These are phyloP conservation scores for Troides oblongomaculatus DNA, from an alignment of 2,888 invertebrate genomes.

Conservation along the genomic window DNA sequence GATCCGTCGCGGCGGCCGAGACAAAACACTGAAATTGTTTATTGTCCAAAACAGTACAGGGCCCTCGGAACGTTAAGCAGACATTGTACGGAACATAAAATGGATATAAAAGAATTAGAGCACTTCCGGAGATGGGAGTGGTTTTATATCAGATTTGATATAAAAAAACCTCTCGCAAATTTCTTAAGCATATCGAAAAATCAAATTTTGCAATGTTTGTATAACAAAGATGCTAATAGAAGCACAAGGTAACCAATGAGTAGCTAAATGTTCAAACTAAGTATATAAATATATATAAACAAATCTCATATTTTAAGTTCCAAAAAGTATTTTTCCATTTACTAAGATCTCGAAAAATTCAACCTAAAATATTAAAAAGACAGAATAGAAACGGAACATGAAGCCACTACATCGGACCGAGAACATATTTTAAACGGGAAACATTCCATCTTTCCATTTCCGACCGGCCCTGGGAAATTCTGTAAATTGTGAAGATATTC, in stretches of 20 bases:
- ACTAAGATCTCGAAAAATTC: slow-evolving; percentile 1
- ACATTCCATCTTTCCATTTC: slow-evolving; percentile 29
- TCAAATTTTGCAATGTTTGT: too few relatives aligned
- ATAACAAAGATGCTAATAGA: too few relatives aligned
- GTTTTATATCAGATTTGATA: too few relatives aligned
- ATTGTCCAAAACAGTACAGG: slow-evolving; percentile 15
- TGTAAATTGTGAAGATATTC: slow-evolving; percentile 27
- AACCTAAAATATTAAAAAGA: slow-evolving; percentile 9
- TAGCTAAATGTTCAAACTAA: too few relatives aligned
- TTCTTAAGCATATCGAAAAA: too few relatives aligned
- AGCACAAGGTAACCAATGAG: too few relatives aligned
- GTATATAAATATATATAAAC: too few relatives aligned
- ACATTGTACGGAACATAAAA: slow-evolving; percentile 5
- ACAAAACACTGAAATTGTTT: slow-evolving; percentile 34
- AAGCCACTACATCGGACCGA: slow-evolving; percentile 14
- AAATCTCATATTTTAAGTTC: too few relatives aligned
- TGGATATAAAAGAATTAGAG: slow-evolving; percentile 12
- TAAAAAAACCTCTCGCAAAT: too few relatives aligned
- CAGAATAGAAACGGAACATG: slow-evolving; percentile 20
- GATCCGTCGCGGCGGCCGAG: slow-evolving; percentile 36
- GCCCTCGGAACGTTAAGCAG: slow-evolving; percentile 17
- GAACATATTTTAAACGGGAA: slow-evolving; percentile 27
- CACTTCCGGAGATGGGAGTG: too few relatives aligned
- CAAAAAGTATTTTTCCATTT: too few relatives aligned
- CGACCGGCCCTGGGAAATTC: slow-evolving; percentile 28